phyloP scores from a whole-genome alignment of 2,797 vertebrate species.

The Danio tinwini region DNA sequence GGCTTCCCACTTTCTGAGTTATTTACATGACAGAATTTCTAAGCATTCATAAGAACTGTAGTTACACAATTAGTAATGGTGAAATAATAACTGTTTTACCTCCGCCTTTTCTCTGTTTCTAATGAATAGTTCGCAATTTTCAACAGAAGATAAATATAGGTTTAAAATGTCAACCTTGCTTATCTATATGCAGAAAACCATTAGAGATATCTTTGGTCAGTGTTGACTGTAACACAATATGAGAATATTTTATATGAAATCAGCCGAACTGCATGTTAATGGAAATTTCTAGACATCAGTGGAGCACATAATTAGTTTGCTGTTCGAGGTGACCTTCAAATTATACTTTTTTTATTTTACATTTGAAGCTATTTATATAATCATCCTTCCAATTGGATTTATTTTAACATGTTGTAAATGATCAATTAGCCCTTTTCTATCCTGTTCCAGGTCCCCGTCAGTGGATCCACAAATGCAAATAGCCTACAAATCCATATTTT shows the following conservation, averaged over 20 bases:
- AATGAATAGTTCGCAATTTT: background rate
- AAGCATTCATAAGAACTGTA: constrained; percentile 41
- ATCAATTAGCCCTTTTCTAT: background rate
- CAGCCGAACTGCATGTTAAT: constrained; percentile 5
- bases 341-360: background rate
- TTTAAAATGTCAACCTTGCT: background rate
- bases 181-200: background rate
- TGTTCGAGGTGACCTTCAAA: constrained; percentile 1
- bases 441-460: background rate
- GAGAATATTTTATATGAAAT: constrained; percentile 6
- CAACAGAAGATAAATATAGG: background rate
- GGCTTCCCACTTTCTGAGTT: constrained; percentile 43
- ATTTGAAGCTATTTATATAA: background rate
- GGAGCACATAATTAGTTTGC: constrained; percentile 24
- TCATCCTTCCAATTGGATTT: background rate
- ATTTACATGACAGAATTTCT: too few species aligned
- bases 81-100: background rate
- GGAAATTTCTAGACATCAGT: constrained; percentile 1
- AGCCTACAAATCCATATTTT: background rate
- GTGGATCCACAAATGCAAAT: background rate
- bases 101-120: background rate
- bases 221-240: background rate
- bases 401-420: background rate
- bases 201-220: background rate
- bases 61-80: constrained; percentile 11